These are phyloP conservation scores for Strigops habroptila DNA, from an alignment of 2,113 vertebrate genomes.

Conservation along the genomic window DNA sequence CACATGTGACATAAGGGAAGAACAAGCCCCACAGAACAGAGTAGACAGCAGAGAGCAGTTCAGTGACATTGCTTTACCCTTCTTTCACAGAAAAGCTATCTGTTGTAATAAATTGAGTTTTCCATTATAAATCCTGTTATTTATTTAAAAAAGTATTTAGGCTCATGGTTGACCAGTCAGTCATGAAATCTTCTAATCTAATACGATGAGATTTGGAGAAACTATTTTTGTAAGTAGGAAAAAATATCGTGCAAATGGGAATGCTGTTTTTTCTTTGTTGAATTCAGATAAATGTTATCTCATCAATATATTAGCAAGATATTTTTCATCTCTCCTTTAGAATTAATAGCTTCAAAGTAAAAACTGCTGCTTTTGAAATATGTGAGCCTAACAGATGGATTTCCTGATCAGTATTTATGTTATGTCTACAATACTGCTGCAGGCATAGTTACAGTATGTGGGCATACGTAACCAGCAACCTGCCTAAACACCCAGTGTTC, in stretches of 20 bases:
- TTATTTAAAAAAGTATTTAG: background rate
- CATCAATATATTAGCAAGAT: background rate
- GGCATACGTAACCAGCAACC: background rate
- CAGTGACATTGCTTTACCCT: background rate
- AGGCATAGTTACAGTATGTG: fast-evolving
- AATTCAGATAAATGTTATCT: background rate
- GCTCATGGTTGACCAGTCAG: background rate
- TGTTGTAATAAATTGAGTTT: background rate
- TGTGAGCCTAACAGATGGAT: background rate
- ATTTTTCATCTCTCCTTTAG: background rate
- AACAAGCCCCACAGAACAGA: background rate
- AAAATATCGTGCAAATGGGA: background rate
- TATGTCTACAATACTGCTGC: background rate
- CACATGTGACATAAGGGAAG: background rate
- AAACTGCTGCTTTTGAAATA: background rate
- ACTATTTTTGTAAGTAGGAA: background rate
- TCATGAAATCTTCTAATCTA: background rate
- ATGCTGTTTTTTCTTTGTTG: background rate
- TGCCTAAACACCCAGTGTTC: background rate
- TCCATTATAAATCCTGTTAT: background rate
- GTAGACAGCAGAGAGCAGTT: background rate
- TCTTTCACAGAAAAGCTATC: background rate
- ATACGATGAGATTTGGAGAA: background rate
- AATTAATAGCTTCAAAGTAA: background rate
- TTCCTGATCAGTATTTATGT: background rate